phyloP scores from a whole-genome alignment of 2,888 invertebrate genomes.

The Cyaniris semiargus region DNA sequence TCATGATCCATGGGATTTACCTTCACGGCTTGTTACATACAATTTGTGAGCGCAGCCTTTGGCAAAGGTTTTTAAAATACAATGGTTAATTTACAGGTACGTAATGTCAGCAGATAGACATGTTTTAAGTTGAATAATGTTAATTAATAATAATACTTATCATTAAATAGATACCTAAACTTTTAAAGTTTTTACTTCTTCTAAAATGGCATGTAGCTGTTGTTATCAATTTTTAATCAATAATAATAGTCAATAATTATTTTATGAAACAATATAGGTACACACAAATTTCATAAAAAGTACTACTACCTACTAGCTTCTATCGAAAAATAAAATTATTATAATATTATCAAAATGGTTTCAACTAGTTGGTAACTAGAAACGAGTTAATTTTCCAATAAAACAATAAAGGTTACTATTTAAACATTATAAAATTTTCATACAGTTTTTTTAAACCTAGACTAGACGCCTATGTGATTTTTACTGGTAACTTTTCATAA shows the following conservation, averaged over 20 bases:
- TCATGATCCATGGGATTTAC: constrained; percentile 21
- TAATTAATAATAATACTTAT: constrained; percentile 8
- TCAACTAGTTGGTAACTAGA: no score
- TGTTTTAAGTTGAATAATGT: background rate
- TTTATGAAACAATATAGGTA: no score
- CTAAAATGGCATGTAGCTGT: background rate
- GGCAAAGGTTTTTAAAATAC: background rate
- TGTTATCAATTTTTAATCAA: background rate
- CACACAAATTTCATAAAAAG: no score
- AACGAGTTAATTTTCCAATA: no score
- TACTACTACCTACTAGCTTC: no score
- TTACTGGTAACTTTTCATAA: background rate
- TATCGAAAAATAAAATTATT: no score
- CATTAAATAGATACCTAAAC: background rate
- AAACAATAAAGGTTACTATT: background rate
- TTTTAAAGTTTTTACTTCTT: background rate
- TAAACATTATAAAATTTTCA: background rate
- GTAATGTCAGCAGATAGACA: background rate
- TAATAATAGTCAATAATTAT: no score
- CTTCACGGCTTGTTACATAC: constrained; percentile 23
- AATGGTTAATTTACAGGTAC: background rate
- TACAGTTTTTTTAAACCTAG: background rate
- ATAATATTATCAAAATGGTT: no score
- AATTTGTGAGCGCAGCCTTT: background rate
- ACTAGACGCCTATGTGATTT: background rate